Percentiles rank a stretch among this genome's conserved stretches.
Conservation (phyloP, 2,113 vertebrate genomes). For the Perca flavescens region DNA sequence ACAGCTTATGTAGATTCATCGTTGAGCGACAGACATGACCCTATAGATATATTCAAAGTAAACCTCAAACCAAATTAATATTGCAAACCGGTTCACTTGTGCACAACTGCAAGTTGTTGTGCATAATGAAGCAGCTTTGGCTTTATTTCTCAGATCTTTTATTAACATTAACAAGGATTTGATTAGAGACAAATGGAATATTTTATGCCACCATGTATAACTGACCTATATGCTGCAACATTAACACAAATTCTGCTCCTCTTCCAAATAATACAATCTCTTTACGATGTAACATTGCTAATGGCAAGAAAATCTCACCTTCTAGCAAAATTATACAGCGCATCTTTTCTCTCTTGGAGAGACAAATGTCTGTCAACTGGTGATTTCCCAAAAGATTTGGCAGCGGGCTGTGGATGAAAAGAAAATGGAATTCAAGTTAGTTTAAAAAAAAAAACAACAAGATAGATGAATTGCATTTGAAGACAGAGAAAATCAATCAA, state of each 20-base stretch:
- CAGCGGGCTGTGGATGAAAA: constrained; percentile 81
- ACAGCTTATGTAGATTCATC: background rate
- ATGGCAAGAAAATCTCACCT: constrained; percentile 84
- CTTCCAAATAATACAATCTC: background rate
- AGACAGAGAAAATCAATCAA: background rate
- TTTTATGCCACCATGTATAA: background rate
- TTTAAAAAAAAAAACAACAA: background rate
- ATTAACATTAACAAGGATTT: constrained; percentile 29
- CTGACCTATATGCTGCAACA: background rate
- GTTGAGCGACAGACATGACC: constrained; percentile 2
- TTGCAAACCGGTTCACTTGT: constrained; percentile 3
- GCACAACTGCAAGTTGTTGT: constrained; percentile 3
- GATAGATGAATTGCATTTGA: background rate
- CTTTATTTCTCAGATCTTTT: constrained; percentile 26
- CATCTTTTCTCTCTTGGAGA: constrained; percentile 95
- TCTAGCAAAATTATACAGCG: constrained; percentile 93
- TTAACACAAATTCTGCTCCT: background rate
- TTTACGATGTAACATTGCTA: background rate
- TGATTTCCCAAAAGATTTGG: constrained; percentile 89
- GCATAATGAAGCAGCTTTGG: constrained; percentile 31
- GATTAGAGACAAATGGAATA: background rate
- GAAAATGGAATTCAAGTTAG: background rate
- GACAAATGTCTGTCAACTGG: constrained; percentile 93
- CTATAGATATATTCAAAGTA: constrained; percentile 11
- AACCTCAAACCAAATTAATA: constrained; percentile 48